These are phyloP conservation scores for Torymus tubicola DNA, from an alignment of 2,888 invertebrate species.

Conservation along the genomic window DNA sequence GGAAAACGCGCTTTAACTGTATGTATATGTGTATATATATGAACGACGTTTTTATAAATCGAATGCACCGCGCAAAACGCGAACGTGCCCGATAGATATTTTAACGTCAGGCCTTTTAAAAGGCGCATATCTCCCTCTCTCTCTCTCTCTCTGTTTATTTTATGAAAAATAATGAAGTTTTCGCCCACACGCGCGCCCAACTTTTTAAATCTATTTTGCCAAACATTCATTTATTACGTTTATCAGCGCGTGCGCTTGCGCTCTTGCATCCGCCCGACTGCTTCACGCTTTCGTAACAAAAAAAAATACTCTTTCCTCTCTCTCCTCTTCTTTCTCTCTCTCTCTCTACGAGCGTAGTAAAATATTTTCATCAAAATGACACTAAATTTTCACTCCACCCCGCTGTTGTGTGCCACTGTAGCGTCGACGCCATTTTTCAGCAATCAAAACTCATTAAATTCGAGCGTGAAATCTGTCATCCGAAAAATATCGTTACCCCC, in stretches of 20 bases:
- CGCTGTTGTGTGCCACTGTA: no score
- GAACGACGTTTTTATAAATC: slow-evolving; percentile 25
- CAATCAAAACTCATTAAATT: slow-evolving; percentile 54
- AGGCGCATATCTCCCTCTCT: background rate
- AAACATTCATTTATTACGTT: slow-evolving; percentile 48
- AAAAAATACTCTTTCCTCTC: background rate
- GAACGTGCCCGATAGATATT: slow-evolving; percentile 21
- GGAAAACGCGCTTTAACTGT: background rate
- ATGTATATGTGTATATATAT: background rate
- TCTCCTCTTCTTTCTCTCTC: background rate
- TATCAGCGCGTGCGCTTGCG: slow-evolving; percentile 8
- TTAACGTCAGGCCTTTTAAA: slow-evolving; percentile 9
- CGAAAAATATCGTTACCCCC: background rate
- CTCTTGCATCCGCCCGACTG: background rate
- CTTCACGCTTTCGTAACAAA: slow-evolving; percentile 16
- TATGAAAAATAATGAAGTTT: slow-evolving; percentile 38
- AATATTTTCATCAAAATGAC: slow-evolving; percentile 19
- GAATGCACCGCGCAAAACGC: background rate
- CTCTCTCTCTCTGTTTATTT: slow-evolving; percentile 6
- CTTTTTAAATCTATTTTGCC: slow-evolving; percentile 44
- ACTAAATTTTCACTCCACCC: slow-evolving; percentile 25
- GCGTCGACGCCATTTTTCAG: slow-evolving; percentile 28
- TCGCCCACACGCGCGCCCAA: background rate
- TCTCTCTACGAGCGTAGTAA: background rate
- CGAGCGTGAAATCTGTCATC: slow-evolving; percentile 31